phyloP scores from a whole-genome alignment of 1,140 invertebrate genomes.

The Drosophila kikkawai region DNA sequence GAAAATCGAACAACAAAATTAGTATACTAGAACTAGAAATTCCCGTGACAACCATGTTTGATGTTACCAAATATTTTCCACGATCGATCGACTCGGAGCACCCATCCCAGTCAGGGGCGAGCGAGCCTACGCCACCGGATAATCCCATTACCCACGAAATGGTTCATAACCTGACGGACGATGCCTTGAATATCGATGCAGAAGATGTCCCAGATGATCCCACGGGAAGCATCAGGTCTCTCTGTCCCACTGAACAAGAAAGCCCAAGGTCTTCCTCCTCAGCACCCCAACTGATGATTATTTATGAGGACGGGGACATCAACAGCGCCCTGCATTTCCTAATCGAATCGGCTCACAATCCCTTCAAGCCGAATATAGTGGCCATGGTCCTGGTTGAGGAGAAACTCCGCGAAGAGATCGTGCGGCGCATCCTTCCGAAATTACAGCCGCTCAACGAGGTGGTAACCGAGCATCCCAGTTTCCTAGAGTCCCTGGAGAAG shows the following conservation, averaged over 20 bases:
- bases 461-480: constrained; percentile 17
- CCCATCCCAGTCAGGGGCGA: not conserved
- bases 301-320: constrained; percentile 60
- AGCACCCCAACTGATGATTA: constrained; percentile 59
- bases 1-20: not conserved
- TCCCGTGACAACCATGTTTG: constrained; percentile 13
- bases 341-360: constrained; percentile 45
- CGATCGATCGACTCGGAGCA: constrained; percentile 23
- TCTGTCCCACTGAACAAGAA: not conserved
- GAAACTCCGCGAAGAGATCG: constrained; percentile 37
- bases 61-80: constrained; percentile 24
- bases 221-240: not conserved
- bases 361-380: constrained; percentile 40
- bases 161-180: constrained; percentile 1
- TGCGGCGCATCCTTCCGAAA: constrained; percentile 23
- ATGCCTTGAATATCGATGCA: not conserved
- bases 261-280: not conserved
- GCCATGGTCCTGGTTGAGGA: constrained; percentile 62
- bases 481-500: not conserved
- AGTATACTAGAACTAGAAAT: not conserved
- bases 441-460: constrained; percentile 21
- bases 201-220: not conserved
- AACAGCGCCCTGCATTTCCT: constrained; percentile 64
- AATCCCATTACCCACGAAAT: constrained; percentile 11
- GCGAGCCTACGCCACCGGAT: not conserved